Evolutionary conservation across 2,888 invertebrate genomes (phyloP).

Genomic region (Carpatolechia fugitivella): DNA sequence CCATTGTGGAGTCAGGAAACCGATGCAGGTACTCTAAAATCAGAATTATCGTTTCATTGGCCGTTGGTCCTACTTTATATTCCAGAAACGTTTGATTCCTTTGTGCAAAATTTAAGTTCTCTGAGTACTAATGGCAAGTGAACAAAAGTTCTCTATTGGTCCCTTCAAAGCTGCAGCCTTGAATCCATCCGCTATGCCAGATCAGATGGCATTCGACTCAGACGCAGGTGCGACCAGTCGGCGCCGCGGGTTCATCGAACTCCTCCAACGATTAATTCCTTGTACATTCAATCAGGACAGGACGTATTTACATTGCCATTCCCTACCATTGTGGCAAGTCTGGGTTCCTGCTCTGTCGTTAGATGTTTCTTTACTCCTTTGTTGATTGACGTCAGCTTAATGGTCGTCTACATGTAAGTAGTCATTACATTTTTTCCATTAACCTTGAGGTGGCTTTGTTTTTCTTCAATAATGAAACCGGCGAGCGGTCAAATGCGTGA

Average conservation of each 20-base stretch:
- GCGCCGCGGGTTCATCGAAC: constrained; percentile 57
- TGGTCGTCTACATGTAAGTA: neutral
- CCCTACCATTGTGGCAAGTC: neutral
- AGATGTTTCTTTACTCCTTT: neutral
- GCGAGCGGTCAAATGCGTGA: constrained; percentile 19
- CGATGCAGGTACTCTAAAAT: neutral
- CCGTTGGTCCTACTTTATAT: neutral
- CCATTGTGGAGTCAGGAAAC: constrained; percentile 1
- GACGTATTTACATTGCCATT: constrained; percentile 17
- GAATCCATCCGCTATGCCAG: constrained; percentile 52
- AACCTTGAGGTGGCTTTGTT: constrained; percentile 1
- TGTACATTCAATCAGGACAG: constrained; percentile 33
- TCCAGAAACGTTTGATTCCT: constrained; percentile 2
- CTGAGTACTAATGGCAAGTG: neutral
- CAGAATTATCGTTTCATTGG: neutral
- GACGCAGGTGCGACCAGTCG: constrained; percentile 58
- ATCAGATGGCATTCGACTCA: constrained; percentile 43
- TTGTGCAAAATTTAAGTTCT: neutral
- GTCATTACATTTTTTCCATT: constrained; percentile 2
- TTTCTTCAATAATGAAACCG: neutral
- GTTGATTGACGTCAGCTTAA: neutral
- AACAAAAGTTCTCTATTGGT: constrained; percentile 22
- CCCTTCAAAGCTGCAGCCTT: constrained; percentile 49
- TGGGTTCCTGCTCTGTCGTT: neutral
- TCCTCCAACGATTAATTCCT: constrained; percentile 44